Evolutionary conservation across 2,888 invertebrate genomes (phyloP).

Genomic region (Busseola fusca): DNA sequence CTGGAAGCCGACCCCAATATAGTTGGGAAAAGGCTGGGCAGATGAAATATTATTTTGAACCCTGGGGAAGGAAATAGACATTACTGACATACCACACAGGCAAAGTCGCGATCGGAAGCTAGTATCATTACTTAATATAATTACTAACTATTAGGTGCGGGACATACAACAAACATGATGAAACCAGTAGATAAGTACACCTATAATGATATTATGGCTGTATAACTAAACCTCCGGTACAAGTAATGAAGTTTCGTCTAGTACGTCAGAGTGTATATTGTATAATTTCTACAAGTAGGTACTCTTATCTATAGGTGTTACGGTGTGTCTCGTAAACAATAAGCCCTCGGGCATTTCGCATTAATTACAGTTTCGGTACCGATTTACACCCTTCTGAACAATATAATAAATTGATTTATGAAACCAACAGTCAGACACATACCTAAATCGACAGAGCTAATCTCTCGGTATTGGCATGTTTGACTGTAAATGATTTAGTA

Average conservation of each 20-base stretch:
- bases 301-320: slow-evolving; percentile 8
- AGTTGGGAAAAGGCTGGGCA: no score
- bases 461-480: background rate
- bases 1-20: no score
- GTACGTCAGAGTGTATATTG: slow-evolving; percentile 18
- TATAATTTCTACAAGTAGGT: background rate
- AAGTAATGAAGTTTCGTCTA: slow-evolving; percentile 1
- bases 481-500: background rate
- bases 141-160: background rate
- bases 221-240: background rate
- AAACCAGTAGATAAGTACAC: background rate
- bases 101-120: background rate
- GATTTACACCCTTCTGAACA: slow-evolving; percentile 45
- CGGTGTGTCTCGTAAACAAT: slow-evolving; percentile 30
- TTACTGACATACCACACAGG: background rate
- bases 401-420: slow-evolving; percentile 53
- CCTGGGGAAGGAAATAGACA: background rate
- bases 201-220: background rate
- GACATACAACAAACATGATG: slow-evolving; percentile 1
- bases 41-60: background rate
- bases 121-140: background rate
- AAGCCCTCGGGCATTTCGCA: slow-evolving; percentile 33
- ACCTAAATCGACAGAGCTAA: slow-evolving; percentile 25
- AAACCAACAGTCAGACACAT: slow-evolving; percentile 38
- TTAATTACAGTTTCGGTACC: slow-evolving; percentile 43